Evolutionary conservation across 92 coral and sea anemone genomes (phyloP).

Genomic region (Parazoanthus darwini): DNA sequence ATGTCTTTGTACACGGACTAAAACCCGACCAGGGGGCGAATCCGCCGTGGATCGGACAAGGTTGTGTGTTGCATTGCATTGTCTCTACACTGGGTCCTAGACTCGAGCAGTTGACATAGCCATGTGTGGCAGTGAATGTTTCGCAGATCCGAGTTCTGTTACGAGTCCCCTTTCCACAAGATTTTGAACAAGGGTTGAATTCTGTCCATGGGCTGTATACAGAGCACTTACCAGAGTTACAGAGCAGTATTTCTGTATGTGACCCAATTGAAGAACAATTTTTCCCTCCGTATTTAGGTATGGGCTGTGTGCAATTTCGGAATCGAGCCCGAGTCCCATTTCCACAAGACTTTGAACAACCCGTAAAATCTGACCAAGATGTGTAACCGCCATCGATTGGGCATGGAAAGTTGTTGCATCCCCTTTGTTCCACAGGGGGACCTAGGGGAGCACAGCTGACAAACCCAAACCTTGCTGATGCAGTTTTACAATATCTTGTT

Average conservation of each 20-base stretch:
- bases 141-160: slow-evolving; percentile 63
- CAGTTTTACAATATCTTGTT: slow-evolving; percentile 70
- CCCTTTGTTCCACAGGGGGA: slow-evolving; percentile 37
- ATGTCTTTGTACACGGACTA: slow-evolving; percentile 71
- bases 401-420: slow-evolving; percentile 74
- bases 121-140: slow-evolving; percentile 12
- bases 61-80: slow-evolving; percentile 49
- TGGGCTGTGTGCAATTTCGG: slow-evolving; percentile 76
- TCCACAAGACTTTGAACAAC: slow-evolving; percentile 79
- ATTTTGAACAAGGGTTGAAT: slow-evolving; percentile 65
- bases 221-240: slow-evolving; percentile 43
- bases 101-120: slow-evolving; percentile 28
- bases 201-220: slow-evolving; percentile 58
- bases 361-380: slow-evolving; percentile 63
- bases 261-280: slow-evolving; percentile 71
- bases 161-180: slow-evolving; percentile 78
- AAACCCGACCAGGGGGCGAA: slow-evolving; percentile 81
- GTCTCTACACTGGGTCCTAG: slow-evolving; percentile 41
- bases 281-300: slow-evolving; percentile 74
- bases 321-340: slow-evolving; percentile 58
- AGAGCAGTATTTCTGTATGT: slow-evolving; percentile 20
- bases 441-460: slow-evolving; percentile 60
- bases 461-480: slow-evolving; percentile 59
- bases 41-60: slow-evolving; percentile 81
- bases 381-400: slow-evolving; percentile 85